Base-by-base conservation (phyloP, 2,888 invertebrate species). In the Neuroscelio doddi region DNA sequence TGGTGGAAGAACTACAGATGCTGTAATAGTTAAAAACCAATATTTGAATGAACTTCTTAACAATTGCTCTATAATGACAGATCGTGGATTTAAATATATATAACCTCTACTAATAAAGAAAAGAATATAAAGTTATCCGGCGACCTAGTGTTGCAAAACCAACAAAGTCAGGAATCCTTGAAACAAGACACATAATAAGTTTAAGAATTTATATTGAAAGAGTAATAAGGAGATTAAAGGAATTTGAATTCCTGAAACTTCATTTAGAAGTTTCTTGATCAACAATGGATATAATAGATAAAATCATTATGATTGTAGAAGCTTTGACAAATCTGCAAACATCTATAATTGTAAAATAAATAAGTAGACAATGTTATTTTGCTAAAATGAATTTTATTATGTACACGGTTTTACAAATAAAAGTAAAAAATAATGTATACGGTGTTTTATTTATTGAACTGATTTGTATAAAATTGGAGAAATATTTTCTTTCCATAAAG, bases 171-270 rank as follows among this genome's bases (percentile, higher is more conserved):
- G 57, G 52, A 42, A 44, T 64, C 0, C 24, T 46, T 46, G 47
- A 57, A 47, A 61, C 56, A 1, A 73, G 63, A 52, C 68, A 67
- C 17, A 71, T 74, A 3, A 71, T 69, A 15, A 62, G 64, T 30
- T 50, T 74, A 12, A 36, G 69, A 41, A 71, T 72, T 24, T 69
- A 72, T 42, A 59, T 72, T 4, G 72, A 74, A 59, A 50, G 70
- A 15, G 55, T 72, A n/a, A 72, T 72, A 16, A 32, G 70, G 51
- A 63, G 71, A 67, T 14, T 70, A 9, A 39, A 69, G 51, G 68
- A 71, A 26, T 70, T 64, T 55, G 14, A 64, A 41, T 53, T 63
- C n/a, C 53, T 73, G 29, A 50, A 50, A 62, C 69, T n/a, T n/a
- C n/a, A n/a, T n/a, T n/a, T n/a, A n/a, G n/a, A n/a, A n/a, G n/a